Conservation (phyloP, 2,888 invertebrate species). For the Tanytarsus gracilentus region DNA sequence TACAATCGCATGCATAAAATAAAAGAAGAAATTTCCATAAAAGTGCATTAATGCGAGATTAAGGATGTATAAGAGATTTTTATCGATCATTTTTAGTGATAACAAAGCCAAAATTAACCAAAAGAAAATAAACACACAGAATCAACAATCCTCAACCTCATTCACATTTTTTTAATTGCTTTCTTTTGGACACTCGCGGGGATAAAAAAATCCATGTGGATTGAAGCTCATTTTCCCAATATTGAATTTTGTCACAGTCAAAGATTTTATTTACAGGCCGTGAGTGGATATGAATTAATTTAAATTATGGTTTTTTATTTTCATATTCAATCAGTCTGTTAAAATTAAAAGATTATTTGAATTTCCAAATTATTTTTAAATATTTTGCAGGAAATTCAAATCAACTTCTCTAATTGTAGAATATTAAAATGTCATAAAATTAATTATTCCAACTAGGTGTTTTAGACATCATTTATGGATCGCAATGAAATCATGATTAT, state of each 20-base stretch:
- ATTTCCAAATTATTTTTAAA: neutral
- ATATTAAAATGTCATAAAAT: too few relatives aligned
- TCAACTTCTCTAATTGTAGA: too few relatives aligned
- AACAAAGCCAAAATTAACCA: neutral
- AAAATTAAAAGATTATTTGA: too few relatives aligned
- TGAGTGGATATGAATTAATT: too few relatives aligned
- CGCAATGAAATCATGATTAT: neutral
- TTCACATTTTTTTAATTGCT: neutral
- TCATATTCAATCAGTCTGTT: too few relatives aligned
- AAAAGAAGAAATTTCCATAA: neutral
- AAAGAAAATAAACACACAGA: neutral
- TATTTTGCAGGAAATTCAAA: neutral
- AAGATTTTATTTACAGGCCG: too few relatives aligned
- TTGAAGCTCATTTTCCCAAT: neutral
- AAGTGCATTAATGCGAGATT: neutral
- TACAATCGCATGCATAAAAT: too few relatives aligned
- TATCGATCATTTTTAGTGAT: neutral
- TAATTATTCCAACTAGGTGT: neutral
- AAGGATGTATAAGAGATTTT: neutral
- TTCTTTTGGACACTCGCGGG: too few relatives aligned
- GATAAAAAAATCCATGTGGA: too few relatives aligned
- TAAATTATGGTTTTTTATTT: too few relatives aligned
- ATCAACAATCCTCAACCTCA: slow-evolving; percentile 12
- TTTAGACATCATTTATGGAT: neutral
- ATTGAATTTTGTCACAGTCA: neutral